Conservation (phyloP, 1,140 invertebrate species). For the Caenorhabditis tropicalis region DNA sequence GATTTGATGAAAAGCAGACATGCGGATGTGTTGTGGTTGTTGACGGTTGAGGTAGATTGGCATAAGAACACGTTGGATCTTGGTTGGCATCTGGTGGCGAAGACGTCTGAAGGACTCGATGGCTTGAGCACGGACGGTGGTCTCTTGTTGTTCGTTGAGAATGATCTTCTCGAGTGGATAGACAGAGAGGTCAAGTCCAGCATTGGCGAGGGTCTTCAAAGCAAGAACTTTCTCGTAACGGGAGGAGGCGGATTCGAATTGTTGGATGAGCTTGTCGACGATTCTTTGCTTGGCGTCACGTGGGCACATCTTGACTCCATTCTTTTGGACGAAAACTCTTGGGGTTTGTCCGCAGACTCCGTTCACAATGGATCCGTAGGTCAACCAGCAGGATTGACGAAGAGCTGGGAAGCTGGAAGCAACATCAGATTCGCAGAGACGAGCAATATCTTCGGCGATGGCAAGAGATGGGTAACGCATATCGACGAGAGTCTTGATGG, state of each 20-base stretch:
- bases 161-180: conserved; percentile 65
- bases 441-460: conserved; percentile 57
- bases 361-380: conserved; percentile 63
- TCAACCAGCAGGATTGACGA: conserved; percentile 65
- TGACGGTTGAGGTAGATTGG: conserved; percentile 65
- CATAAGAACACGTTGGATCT: conserved; percentile 63
- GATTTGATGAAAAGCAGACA: conserved; percentile 62
- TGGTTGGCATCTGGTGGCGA: conserved; percentile 60
- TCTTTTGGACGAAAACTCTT: conserved; percentile 48
- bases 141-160: conserved; percentile 54
- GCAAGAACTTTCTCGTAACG: conserved; percentile 66
- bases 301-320: conserved; percentile 57
- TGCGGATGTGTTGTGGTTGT: conserved; percentile 64
- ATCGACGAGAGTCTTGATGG: conserved; percentile 57
- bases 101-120: conserved; percentile 66
- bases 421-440: conserved; percentile 61
- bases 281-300: conserved; percentile 60
- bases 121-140: conserved; percentile 62
- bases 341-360: conserved; percentile 63
- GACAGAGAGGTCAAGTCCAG: conserved; percentile 63
- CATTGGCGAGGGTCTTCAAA: conserved; percentile 65
- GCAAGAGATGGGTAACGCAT: conserved; percentile 61
- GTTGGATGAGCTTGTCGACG: conserved; percentile 59
- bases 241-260: conserved; percentile 53
- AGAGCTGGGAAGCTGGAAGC: conserved; percentile 49